Evolutionary conservation across 2,113 vertebrate genomes (phyloP), one percentile per base, ranked within the genome.

Genomic region (Brachypodius melanocephalos): DNA sequence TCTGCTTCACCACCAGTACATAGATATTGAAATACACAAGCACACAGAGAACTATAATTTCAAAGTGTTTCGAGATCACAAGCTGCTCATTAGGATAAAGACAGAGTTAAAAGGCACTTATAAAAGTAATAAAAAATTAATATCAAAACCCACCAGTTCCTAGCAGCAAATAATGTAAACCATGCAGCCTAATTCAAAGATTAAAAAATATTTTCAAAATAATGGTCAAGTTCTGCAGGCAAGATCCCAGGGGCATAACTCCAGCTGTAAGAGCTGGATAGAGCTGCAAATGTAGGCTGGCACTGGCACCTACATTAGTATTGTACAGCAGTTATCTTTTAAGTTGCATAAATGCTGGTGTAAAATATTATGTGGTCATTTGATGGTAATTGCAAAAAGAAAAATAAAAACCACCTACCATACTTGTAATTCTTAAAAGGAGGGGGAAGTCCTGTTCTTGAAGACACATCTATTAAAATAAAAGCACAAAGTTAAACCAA

Each of bases 381-480:
- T 88, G 74, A 90, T 8, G 14, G 85, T 65, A 45, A 79, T 34
- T n/a, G 93, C 88, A 67, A 92, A 11, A 88, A 61, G 54, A 74
- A 93, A 90, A 36, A 52, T 51, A 59, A 59, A 31, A 52, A 67
- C 5, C 96, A 99, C 99, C 90, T 98, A 99, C 99, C 99, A 46
- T 99, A 99, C 24, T 94, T 97, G 89, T 98, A 98, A 83, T 98
- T 99, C 97, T 96, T 98, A 96, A 99, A 99, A 25, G 99, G 99
- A 62, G 98, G 98, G 49, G 98, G 98, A 71, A 99, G 97, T 68
- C 96, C 98, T 46, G 95, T 55, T 96, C 98, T 98, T 43, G 96
- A 96, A 79, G 97, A 79, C 40, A 99, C 82, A 95, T 99, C 99
- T 99, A 71, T 34, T 79, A 96, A 95, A 96, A 86, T 84, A 95